phyloP scores from a whole-genome alignment of 2,888 invertebrate species.

The Drosophila subsilvestris region DNA sequence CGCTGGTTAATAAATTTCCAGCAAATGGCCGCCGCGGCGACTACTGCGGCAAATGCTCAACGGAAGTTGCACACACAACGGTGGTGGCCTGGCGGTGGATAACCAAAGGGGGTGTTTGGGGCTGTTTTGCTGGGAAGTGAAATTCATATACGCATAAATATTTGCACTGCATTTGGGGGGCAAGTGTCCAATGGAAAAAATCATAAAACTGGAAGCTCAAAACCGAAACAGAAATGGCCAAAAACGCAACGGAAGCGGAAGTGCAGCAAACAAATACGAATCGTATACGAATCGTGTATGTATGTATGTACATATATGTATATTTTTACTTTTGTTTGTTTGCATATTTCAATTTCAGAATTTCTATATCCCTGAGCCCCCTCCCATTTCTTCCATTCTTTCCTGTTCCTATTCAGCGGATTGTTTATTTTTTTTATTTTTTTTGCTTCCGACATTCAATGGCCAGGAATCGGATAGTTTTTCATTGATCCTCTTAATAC shows the following conservation, averaged over 20 bases:
- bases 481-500: neutral
- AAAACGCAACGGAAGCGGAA: constrained; percentile 67
- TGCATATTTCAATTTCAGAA: constrained; percentile 28
- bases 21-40: constrained; percentile 66
- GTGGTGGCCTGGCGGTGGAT: neutral
- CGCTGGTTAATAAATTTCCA: constrained; percentile 71
- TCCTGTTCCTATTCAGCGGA: neutral
- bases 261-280: constrained; percentile 56
- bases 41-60: constrained; percentile 70
- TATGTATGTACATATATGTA: constrained; percentile 34
- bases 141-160: constrained; percentile 67
- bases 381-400: neutral
- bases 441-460: too few relatives aligned
- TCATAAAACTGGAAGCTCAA: constrained; percentile 26
- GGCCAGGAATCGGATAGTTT: neutral
- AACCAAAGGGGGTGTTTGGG: neutral
- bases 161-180: constrained; percentile 60
- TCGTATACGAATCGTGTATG: too few relatives aligned
- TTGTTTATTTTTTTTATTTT: too few relatives aligned
- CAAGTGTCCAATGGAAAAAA: constrained; percentile 51
- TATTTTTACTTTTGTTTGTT: constrained; percentile 31
- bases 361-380: constrained; percentile 16
- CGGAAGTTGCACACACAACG: constrained; percentile 59
- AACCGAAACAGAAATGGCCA: constrained; percentile 39
- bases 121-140: constrained; percentile 1